Conservation (phyloP, 2,797 vertebrate genomes). For the Betta splendens region DNA sequence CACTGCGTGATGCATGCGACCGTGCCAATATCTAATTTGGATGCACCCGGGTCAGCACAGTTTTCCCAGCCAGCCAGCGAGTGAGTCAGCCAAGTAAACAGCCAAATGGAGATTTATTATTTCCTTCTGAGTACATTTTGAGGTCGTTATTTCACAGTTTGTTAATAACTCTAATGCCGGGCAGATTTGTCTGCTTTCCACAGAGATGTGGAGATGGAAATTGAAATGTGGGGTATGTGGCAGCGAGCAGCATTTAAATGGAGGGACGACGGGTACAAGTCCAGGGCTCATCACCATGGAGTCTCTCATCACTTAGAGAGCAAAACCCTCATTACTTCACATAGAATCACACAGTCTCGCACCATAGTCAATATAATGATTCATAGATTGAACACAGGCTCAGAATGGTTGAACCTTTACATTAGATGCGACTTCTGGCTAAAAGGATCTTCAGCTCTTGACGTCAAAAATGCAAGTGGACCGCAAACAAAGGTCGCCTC, state of each 20-base stretch:
- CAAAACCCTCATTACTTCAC: too few relatives aligned
- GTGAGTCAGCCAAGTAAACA: constrained; percentile 51
- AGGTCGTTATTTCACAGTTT: constrained; percentile 38
- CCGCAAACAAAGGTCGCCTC: constrained; percentile 3
- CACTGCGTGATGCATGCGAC: constrained; percentile 65
- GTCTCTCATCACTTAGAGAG: too few relatives aligned
- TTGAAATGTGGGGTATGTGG: background rate
- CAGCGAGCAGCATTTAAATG: too few relatives aligned
- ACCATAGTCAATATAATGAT: too few relatives aligned
- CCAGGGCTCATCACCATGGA: too few relatives aligned
- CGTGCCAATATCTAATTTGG: constrained; percentile 77
- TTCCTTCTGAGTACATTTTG: constrained; percentile 51
- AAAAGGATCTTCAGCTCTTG: background rate
- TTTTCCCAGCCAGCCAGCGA: constrained; percentile 49
- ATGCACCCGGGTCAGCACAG: constrained; percentile 72
- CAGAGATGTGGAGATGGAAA: constrained; percentile 7
- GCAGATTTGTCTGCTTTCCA: constrained; percentile 22
- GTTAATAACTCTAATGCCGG: constrained; percentile 22
- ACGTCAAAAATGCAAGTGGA: constrained; percentile 6
- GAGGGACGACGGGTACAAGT: too few relatives aligned
- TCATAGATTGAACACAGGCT: too few relatives aligned
- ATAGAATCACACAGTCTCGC: too few relatives aligned
- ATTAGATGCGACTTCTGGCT: background rate
- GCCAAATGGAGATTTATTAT: constrained; percentile 63
- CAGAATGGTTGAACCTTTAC: too few relatives aligned